Evolutionary conservation across 2,113 vertebrate genomes (phyloP).

Genomic region (Microtus oregoni): DNA sequence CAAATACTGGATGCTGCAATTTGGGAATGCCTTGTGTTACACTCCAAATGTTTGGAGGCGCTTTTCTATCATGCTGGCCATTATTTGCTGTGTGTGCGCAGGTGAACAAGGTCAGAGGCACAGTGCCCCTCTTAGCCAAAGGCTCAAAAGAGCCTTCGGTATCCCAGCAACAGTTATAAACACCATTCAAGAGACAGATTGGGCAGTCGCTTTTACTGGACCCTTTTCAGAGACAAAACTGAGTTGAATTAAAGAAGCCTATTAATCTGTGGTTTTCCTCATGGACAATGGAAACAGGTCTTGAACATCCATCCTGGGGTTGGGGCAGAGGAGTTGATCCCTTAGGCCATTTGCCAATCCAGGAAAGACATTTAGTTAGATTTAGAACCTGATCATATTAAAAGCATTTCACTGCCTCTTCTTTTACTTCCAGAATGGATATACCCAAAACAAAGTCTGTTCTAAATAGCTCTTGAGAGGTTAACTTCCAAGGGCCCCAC

Average conservation of each 20-base stretch:
- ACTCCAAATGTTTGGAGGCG: conserved; percentile 73
- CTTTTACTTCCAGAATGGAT: conserved; percentile 28
- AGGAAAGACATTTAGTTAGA: conserved; percentile 21
- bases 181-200: conserved; percentile 72
- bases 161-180: conserved; percentile 79
- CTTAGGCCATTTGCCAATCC: conserved; percentile 21
- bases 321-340: neutral
- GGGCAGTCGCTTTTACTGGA: conserved; percentile 64
- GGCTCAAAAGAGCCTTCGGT: conserved; percentile 76
- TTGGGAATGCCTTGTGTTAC: conserved; percentile 61
- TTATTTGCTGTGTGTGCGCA: conserved; percentile 71
- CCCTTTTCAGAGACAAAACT: conserved; percentile 57
- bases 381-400: conserved; percentile 27
- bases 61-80: conserved; percentile 63
- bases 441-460: conserved; percentile 1
- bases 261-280: conserved; percentile 50
- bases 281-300: neutral
- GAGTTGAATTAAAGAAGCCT: conserved; percentile 55
- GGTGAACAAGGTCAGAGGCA: conserved; percentile 77
- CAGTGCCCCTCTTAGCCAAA: conserved; percentile 71
- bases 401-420: neutral
- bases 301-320: neutral
- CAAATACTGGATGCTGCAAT: conserved; percentile 60
- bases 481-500: neutral
- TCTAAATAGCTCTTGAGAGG: neutral